Evolutionary conservation across 2,113 vertebrate genomes (phyloP).

Genomic region (Phalacrocorax aristotelis): DNA sequence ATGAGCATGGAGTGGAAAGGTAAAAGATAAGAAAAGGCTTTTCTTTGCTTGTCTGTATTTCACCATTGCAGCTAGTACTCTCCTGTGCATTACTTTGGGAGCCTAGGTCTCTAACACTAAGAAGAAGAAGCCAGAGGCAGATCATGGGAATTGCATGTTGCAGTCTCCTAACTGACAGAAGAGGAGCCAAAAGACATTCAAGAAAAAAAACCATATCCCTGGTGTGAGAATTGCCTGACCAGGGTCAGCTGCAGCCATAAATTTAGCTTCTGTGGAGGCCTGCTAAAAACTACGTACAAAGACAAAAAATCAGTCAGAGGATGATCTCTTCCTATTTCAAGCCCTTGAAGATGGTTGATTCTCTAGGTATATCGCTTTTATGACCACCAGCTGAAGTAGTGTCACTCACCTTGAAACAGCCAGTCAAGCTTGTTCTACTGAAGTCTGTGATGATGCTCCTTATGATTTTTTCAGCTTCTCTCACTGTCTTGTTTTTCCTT

Average conservation of each 20-base stretch:
- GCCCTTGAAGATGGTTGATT: conserved; percentile 10
- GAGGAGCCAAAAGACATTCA: not conserved
- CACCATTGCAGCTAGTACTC: not conserved
- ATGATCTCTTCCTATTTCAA: not conserved
- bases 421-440: not conserved
- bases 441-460: not conserved
- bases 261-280: not conserved
- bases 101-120: not conserved
- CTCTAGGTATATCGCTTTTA: conserved; percentile 21
- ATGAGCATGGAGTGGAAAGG: not conserved
- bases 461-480: not conserved
- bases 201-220: not conserved
- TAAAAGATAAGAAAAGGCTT: not conserved
- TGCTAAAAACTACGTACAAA: not conserved
- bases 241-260: not conserved
- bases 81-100: not conserved
- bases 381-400: conserved; percentile 19
- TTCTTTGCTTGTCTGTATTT: not conserved
- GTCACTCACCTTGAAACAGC: conserved; percentile 41
- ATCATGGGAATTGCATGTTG: not conserved
- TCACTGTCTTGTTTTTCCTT: not conserved
- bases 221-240: not conserved
- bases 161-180: not conserved
- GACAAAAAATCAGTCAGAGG: not conserved
- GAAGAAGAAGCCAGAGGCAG: not conserved